Conservation (phyloP, 2,888 invertebrate genomes). For the Campopleginae sp. region DNA sequence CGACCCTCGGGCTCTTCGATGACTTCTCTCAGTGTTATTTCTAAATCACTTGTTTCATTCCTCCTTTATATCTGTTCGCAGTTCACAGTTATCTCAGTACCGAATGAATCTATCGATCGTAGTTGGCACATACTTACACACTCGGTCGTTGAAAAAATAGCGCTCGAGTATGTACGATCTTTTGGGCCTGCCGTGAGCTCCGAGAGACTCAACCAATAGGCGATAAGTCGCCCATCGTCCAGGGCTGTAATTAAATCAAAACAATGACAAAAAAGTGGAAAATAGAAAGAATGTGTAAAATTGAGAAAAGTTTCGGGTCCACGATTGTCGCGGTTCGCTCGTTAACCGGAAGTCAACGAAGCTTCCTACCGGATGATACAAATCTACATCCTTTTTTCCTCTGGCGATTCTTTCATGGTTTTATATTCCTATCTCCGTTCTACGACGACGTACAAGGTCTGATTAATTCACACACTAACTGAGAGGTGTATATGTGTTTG, state of each 20-base stretch:
- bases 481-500: constrained; percentile 56
- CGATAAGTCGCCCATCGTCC: neutral
- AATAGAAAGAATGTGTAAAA: constrained; percentile 34
- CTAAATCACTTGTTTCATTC: constrained; percentile 48
- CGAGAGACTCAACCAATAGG: constrained; percentile 9
- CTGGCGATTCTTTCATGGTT: constrained; percentile 64
- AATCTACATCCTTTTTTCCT: constrained; percentile 71
- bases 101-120: constrained; percentile 7
- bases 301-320: constrained; percentile 60
- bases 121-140: constrained; percentile 8
- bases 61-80: neutral
- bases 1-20: constrained; percentile 53
- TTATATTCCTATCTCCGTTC: constrained; percentile 52
- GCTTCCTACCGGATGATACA: constrained; percentile 71
- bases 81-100: constrained; percentile 14
- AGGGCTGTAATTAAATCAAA: constrained; percentile 19
- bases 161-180: neutral
- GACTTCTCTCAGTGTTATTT: constrained; percentile 31
- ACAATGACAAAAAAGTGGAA: constrained; percentile 7
- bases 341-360: constrained; percentile 74
- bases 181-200: constrained; percentile 50
- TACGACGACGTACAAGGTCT: constrained; percentile 50
- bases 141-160: constrained; percentile 49
- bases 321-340: constrained; percentile 68
- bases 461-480: constrained; percentile 52